Evolutionary conservation across 2,113 vertebrate genomes (phyloP), one percentile per base, ranked within the genome.

Genomic region (Boulengerochromis microlepis): DNA sequence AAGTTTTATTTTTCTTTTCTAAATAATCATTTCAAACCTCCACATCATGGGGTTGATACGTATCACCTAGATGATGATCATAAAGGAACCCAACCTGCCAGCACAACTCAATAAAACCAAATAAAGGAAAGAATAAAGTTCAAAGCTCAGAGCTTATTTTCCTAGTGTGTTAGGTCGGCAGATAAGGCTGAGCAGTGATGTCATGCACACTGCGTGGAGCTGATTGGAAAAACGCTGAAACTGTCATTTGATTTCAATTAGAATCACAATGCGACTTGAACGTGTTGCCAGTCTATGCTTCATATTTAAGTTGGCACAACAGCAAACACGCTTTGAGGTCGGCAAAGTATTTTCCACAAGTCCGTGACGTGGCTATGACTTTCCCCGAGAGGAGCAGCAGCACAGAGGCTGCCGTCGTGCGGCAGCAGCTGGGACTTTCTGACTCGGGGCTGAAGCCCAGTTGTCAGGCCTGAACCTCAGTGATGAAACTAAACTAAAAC

Each of bases 401-500:
- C 10, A 52, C 42, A 53, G 57, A 57, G 19, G n/a, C 47, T 57
- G 56, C 45, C 12, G 15, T 61, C 15, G 53, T 54, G 12, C 42
- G 42, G 54, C 64, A 90, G 50, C 66, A 76, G 80, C 74, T 80
- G 85, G 85, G 64, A 66, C 18, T 33, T 59, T 90, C 50, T 78
- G 86, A 87, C 80, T 64, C 78, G 10, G 45, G 66, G 53, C 85
- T 29, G 31, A 26, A 84, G 87, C 29, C 11, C 89, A 74, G 82
- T 87, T 31, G 45, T 69, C 74, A 54, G 86, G 59, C 45, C 56
- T 93, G 66, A 31, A 59, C 87, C 53, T 93, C 74, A 61, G 86
- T 92, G 91, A 95, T 90, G 91, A 85, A 91, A 87, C 85, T 89
- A 45, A 93, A 91, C 80, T 74, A 86, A 90, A 92, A 93, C 84